Evolutionary conservation across 1,140 invertebrate genomes (phyloP), one percentile per base, ranked within the genome.

Genomic region (Mycetomoellerius zeteki): DNA sequence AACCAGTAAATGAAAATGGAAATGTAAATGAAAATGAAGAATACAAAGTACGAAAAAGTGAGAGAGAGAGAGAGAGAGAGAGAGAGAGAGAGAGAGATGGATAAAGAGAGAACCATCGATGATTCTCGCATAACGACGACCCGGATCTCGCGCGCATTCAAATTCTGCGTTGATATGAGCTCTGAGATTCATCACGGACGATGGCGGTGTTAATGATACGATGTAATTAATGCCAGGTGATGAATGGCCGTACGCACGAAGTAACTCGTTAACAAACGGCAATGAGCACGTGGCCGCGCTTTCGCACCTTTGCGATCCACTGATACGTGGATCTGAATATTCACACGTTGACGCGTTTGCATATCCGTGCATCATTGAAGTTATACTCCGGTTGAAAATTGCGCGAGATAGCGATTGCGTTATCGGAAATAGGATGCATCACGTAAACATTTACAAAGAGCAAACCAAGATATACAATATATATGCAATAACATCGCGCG

Each of bases 141-240:
- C 21, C 21, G 19, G 12, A 81, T 60, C 7, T 30, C 27, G 54
- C 33, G 7, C 37, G 33, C 69, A 62, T 75, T 12, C 67, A 21
- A 73, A 73, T 82, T 58, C 69, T 1, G 27, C 69, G 69, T 24
- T 81, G 54, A 47, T 82, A 43, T 37, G 71, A 81, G 80, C 72
- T 84, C 82, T 82, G 81, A 86, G 85, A 89, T 90, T 91, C 88
- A 91, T 91, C 85, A 77, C 65, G 64, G 89, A 72, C 84, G 67
- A 76, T 67, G 54, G 64, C 84, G 60, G 88, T 85, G 88, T 89
- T 90, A 90, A 90, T 89, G 87, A 89, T 89, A 88, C 75, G 78
- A 43, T 73, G 87, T 89, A 90, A 90, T 90, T 87, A 89, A 90
- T 89, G 89, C 84, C 75, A 52, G 73, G 65, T 78, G 82, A 73